Percentiles rank a stretch among this genome's conserved stretches.
These are phyloP conservation scores for Nansenia antarctica DNA, from an alignment of 2,113 vertebrate species.

Conservation along the genomic window DNA sequence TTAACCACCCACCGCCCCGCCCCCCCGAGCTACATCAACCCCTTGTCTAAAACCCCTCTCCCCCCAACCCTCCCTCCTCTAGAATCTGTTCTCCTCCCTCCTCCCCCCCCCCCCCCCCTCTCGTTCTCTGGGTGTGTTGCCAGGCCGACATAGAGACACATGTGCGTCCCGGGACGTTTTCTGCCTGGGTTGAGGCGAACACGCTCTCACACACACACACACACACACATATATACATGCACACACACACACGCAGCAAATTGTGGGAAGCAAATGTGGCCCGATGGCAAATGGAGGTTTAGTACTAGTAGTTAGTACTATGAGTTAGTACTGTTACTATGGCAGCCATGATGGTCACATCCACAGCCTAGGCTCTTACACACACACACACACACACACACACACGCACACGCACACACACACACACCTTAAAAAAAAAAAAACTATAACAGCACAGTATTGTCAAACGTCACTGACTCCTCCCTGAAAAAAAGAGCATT, in stretches of 20 bases:
- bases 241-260: too few species aligned
- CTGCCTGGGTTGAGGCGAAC: slow-evolving; percentile 87
- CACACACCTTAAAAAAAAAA: background rate
- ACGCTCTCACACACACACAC: too few species aligned
- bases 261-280: slow-evolving; percentile 82
- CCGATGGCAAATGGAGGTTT: slow-evolving; percentile 60
- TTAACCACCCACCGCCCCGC: too few species aligned
- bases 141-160: slow-evolving; percentile 81
- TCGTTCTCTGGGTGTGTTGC: slow-evolving; percentile 12
- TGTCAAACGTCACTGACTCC: slow-evolving; percentile 23
- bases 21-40: slow-evolving; percentile 1
- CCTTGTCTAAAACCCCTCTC: slow-evolving; percentile 7
- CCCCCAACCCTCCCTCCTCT: background rate
- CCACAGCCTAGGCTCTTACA: background rate
- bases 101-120: slow-evolving; percentile 49
- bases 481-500: slow-evolving; percentile 13
- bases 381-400: slow-evolving; percentile 3
- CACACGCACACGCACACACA: background rate
- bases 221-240: too few species aligned
- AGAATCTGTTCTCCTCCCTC: slow-evolving; percentile 42
- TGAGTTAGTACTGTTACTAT: too few species aligned
- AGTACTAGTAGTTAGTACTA: slow-evolving; percentile 32
- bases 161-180: slow-evolving; percentile 80
- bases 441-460: background rate
- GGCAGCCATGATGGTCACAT: slow-evolving; percentile 26